Evolutionary conservation across 1,140 invertebrate genomes (phyloP), one percentile per base, ranked within the genome.

Genomic region (Drosophila pseudoananassae): DNA sequence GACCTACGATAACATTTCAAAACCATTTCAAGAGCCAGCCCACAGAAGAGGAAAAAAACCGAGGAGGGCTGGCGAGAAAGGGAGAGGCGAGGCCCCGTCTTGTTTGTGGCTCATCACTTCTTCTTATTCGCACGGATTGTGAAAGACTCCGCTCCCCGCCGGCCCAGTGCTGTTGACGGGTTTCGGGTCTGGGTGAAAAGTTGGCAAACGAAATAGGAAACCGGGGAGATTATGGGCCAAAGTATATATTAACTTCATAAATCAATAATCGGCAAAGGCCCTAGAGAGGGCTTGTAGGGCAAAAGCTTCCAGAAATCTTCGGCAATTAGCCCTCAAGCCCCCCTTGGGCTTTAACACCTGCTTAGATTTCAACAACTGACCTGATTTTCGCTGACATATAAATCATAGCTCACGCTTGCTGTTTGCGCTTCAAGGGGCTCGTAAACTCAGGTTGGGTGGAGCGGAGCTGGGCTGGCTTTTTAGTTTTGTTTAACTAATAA

Each of bases 1-100:
- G 80, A 84, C 80, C 73, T 80, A 85, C 73, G 73, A 69, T 73
- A 79, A 84, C 73, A 79, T 79, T 84, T 76, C 72, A 73, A 77
- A 82, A 82, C 64, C 55, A 29, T 47, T 45, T 20, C 40, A 56
- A 59, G 36, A 59, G 36, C 56, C 40, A 52, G 9, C 38, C 29
- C 56, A 31, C 49, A 45, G 12, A 46, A 51, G 46, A 31, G 17
- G 15, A 15, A 12, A 33, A 40, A 46, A 25, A 31, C 59, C n/a
- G 27, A 51, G 47, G 17, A 14, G 15, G 12, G 12, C n/a, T 36
- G 25, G 14, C 45, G 6, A 46, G 53, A 36, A 59, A 40, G 33
- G 9, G 17, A 4, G 2, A 10, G 27, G 31, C 7, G 40, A n/a
- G 14, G 54, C 3, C 40, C 40, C 14, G 31, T 33, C 50, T 36